Percentiles rank a stretch among this genome's conserved stretches.
Evolutionary conservation across 2,113 vertebrate species (phyloP).

Genomic region (Sapayoa aenigma): DNA sequence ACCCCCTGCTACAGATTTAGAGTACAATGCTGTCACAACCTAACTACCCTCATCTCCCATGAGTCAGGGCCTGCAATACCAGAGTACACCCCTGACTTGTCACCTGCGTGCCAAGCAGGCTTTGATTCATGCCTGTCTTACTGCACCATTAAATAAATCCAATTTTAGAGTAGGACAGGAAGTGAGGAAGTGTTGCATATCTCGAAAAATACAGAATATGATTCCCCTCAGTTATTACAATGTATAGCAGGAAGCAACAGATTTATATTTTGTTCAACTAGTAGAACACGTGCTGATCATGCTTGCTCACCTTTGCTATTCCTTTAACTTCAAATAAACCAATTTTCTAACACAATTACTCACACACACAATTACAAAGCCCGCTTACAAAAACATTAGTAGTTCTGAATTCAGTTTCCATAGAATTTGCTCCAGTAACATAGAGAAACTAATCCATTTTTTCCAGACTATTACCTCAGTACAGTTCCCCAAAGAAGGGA

Average conservation of each 20-base stretch:
- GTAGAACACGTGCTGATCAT: not conserved
- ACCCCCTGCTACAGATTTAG: not conserved
- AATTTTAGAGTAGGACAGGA: not conserved
- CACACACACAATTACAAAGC: not conserved
- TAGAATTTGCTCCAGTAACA: not conserved
- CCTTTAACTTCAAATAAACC: not conserved
- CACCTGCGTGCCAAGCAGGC: not conserved
- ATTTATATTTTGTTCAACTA: not conserved
- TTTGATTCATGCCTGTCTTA: not conserved
- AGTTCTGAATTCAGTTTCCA: not conserved
- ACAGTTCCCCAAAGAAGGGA: not conserved
- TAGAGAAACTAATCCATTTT: not conserved
- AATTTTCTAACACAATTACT: not conserved
- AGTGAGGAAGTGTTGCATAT: not conserved
- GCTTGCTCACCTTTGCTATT: not conserved
- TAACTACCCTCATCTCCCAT: not conserved
- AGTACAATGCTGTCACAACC: not conserved
- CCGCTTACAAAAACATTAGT: not conserved
- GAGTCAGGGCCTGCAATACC: not conserved
- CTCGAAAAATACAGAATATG: not conserved
- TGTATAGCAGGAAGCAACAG: not conserved
- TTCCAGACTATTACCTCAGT: not conserved
- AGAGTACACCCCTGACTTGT: not conserved
- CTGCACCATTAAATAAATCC: not conserved
- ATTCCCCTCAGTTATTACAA: not conserved